Evolutionary conservation across 2,888 invertebrate species (phyloP).

Genomic region (Leptinotarsa tumamoca): DNA sequence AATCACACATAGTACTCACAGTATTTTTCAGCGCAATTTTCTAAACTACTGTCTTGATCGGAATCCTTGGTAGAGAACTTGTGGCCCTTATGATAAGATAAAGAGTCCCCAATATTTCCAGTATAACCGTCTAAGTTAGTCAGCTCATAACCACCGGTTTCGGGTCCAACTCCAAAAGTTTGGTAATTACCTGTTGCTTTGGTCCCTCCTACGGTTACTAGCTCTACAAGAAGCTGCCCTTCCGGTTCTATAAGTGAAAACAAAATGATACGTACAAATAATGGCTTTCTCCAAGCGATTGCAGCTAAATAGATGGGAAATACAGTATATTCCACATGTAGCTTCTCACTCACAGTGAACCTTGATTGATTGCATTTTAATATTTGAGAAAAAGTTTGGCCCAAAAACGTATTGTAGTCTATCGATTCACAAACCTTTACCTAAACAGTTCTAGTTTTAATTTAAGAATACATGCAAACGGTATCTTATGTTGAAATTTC

Average conservation of each 20-base stretch:
- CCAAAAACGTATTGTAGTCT: no score
- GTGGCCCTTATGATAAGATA: background rate
- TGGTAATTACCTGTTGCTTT: background rate
- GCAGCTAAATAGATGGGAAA: no score
- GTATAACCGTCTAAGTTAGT: background rate
- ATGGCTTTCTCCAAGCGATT: background rate
- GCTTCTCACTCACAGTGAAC: no score
- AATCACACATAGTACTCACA: background rate
- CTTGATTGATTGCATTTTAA: no score
- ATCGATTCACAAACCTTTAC: no score
- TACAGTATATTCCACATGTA: no score
- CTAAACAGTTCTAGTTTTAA: no score
- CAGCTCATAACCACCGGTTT: background rate
- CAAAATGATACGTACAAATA: background rate
- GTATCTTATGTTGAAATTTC: no score
- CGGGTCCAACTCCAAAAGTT: background rate
- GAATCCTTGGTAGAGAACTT: conserved; percentile 10
- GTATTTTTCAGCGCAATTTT: background rate
- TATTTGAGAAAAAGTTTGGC: no score
- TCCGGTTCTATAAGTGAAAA: background rate
- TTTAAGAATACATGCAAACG: no score
- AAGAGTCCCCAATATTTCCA: conserved; percentile 1
- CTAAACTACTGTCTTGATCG: background rate
- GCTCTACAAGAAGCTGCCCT: background rate
- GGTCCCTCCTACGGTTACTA: background rate